These are phyloP conservation scores for Rhynchomys soricoides DNA, from an alignment of 2,113 vertebrate genomes.

Conservation along the genomic window DNA sequence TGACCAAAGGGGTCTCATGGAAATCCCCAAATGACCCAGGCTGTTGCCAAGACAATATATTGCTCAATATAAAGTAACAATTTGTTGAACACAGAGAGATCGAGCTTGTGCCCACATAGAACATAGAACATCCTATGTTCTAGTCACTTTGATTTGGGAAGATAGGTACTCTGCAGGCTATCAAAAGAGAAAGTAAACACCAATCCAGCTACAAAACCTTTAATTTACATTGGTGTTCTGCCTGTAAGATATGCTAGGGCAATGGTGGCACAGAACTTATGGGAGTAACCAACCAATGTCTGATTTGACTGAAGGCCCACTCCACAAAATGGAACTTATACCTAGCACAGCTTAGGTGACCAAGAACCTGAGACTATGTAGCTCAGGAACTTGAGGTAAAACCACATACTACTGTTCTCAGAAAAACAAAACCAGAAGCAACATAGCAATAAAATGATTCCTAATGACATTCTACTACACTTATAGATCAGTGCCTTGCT, in stretches of 20 bases:
- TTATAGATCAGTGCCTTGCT: background rate
- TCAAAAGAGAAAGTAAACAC: background rate
- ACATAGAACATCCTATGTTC: background rate
- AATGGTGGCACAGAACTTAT: background rate
- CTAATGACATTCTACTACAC: background rate
- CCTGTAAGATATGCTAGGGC: background rate
- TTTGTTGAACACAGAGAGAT: background rate
- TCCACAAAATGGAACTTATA: background rate
- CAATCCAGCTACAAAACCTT: background rate
- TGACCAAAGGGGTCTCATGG: background rate
- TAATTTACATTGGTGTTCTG: background rate
- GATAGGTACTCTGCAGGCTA: background rate
- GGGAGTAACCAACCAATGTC: background rate
- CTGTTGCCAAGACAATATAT: background rate
- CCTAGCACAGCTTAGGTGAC: background rate
- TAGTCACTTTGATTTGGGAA: background rate
- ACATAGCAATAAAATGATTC: background rate
- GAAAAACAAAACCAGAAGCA: background rate
- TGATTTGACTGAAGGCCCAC: background rate
- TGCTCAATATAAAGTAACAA: background rate
- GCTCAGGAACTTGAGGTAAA: background rate
- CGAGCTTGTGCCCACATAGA: background rate
- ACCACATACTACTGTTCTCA: background rate
- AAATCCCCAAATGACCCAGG: background rate
- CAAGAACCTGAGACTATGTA: background rate